Percentiles rank a stretch among this genome's conserved stretches.
Conservation (phyloP, 2,888 invertebrate genomes). For the Aphrophora alni region DNA sequence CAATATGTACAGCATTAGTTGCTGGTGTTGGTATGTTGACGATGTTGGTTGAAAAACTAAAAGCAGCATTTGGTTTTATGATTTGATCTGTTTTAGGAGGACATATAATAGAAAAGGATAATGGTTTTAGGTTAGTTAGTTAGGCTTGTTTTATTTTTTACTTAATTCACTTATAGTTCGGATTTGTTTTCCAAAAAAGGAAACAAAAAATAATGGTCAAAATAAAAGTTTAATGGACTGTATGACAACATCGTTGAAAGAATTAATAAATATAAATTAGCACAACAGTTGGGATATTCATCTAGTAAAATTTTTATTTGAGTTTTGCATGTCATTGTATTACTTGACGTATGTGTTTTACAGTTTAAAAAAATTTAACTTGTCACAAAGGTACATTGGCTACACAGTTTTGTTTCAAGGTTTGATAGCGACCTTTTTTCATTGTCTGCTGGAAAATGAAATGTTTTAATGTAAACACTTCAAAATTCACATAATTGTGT, state of each 20-base stretch:
- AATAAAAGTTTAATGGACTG: constrained; percentile 47
- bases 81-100: constrained; percentile 74
- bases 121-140: constrained; percentile 65
- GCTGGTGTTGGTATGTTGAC: constrained; percentile 67
- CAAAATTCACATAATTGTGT: neutral
- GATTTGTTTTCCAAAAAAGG: constrained; percentile 46
- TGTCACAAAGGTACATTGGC: constrained; percentile 65
- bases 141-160: constrained; percentile 57
- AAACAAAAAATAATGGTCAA: neutral
- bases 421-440: constrained; percentile 46
- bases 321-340: constrained; percentile 65
- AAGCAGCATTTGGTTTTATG: constrained; percentile 72
- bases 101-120: constrained; percentile 63
- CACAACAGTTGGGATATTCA: constrained; percentile 65
- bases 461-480: constrained; percentile 54
- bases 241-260: constrained; percentile 38
- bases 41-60: constrained; percentile 68
- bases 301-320: constrained; percentile 64
- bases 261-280: too few species aligned
- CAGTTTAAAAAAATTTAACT: constrained; percentile 62
- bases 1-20: constrained; percentile 68
- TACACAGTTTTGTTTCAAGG: constrained; percentile 70
- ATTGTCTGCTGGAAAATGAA: constrained; percentile 57
- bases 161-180: constrained; percentile 51
- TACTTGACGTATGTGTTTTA: constrained; percentile 66